A percentile compares a stretch with the other conserved stretches of the same genome.
These are phyloP conservation scores for Lepidotrigona ventralis DNA, from an alignment of 1,140 invertebrate genomes.

Conservation along the genomic window DNA sequence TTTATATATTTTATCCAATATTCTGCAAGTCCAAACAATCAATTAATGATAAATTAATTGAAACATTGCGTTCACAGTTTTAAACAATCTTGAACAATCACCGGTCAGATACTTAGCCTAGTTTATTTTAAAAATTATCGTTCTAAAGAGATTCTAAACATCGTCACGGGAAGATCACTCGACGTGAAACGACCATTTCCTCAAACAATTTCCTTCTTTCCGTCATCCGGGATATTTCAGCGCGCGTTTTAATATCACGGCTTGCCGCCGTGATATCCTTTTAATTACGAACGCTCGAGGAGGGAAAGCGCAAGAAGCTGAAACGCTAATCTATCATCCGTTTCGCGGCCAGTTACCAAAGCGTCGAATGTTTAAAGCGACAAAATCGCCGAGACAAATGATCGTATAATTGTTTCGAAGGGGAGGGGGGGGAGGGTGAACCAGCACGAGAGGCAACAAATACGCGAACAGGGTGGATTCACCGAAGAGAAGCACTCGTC, in stretches of 20 bases:
- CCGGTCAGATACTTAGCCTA: no score
- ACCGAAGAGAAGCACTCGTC: neutral
- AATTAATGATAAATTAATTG: no score
- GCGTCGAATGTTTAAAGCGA: neutral
- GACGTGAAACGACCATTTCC: neutral
- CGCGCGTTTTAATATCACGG: neutral
- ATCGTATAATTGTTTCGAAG: slow-evolving; percentile 41
- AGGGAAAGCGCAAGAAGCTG: neutral
- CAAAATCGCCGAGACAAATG: slow-evolving; percentile 33
- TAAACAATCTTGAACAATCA: no score
- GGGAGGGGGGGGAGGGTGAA: neutral
- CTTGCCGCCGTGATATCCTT: neutral
- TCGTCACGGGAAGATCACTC: no score
- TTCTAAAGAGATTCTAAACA: neutral
- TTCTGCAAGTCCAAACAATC: no score
- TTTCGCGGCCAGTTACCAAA: neutral
- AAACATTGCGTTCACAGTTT: no score
- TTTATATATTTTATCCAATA: no score
- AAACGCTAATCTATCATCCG: neutral
- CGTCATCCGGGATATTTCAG: neutral
- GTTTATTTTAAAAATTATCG: no score
- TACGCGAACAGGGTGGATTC: neutral
- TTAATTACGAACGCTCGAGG: neutral
- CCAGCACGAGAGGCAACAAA: slow-evolving; percentile 25
- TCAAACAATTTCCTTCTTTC: neutral